phyloP scores from a whole-genome alignment of 2,113 vertebrate genomes.

The Melanocharis versteri region DNA sequence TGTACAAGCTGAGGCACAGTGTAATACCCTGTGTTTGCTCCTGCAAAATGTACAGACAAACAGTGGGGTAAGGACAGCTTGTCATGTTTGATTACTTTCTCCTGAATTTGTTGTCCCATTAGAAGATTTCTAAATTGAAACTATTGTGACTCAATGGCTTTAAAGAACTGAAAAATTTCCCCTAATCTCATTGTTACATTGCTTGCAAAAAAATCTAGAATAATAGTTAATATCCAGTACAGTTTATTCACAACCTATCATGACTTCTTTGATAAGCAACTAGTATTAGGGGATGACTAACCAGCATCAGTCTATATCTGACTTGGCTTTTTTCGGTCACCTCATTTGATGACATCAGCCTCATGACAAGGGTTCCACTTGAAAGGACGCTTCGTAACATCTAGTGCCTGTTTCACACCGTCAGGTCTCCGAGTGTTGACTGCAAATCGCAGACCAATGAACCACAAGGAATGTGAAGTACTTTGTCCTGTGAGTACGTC shows the following conservation, averaged over 20 bases:
- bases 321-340: neutral
- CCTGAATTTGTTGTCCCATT: neutral
- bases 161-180: neutral
- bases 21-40: neutral
- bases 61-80: neutral
- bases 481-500: neutral
- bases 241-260: neutral
- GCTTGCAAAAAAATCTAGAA: neutral
- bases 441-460: neutral
- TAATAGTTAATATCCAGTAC: neutral
- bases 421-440: neutral
- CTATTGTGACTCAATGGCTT: neutral
- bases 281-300: neutral
- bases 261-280: neutral
- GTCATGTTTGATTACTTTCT: neutral
- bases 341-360: neutral
- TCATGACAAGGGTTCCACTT: neutral
- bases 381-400: neutral
- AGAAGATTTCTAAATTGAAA: neutral
- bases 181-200: neutral
- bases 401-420: neutral
- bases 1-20: neutral
- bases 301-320: neutral
- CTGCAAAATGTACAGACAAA: neutral
- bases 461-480: neutral